Base-by-base conservation (phyloP, 2,888 invertebrate genomes). In the Bedellia somnulentella region DNA sequence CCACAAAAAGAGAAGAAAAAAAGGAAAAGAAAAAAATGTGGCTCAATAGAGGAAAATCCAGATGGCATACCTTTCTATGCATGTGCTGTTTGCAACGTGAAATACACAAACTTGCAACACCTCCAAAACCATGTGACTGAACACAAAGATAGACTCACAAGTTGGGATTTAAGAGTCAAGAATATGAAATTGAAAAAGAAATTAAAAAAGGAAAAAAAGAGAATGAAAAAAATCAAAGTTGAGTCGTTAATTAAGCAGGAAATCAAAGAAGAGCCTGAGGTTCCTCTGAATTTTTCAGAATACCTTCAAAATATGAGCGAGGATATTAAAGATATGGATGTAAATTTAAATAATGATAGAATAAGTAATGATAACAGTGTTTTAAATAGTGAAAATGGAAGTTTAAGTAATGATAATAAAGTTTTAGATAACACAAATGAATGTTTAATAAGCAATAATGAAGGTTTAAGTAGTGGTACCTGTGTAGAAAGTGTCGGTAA, bases 101-200 rank as follows among this genome's bases (percentile, higher is more conserved):
- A 59, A 6, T 73, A 51, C 30, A 38, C 44, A 9, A 39, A 52
- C 0, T 33, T 70, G 2, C 38, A 47, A 0, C 59, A 68, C 4
- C 37, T 75, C 2, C 71, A 71, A 24, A 43, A 57, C 3, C 73
- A 75, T 35, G 60, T 73, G 0, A 49, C 56, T 0, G 48, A 52
- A 1, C 73, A 75, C 21, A 62, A 63, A 22, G 62, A 67, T 15
- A 50, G 73, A 16, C 44, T 68, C 28, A 73, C 73, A 0, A 71
- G 68, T 25, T 75, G 73, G 22, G 61, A 67, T 36, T 42, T 73
- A 18, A 47, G 67, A 23, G 36, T 68, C 15, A 54, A 59, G 5
- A 71, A 64, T 33, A 22, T 10, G 2, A 51, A 61, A 35, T 42
- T 54, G 3, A 66, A 55, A 32, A 51, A 57, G 29, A 66, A 61